Conservation (phyloP, 2,888 invertebrate genomes). For the Galeruca laticollis region DNA sequence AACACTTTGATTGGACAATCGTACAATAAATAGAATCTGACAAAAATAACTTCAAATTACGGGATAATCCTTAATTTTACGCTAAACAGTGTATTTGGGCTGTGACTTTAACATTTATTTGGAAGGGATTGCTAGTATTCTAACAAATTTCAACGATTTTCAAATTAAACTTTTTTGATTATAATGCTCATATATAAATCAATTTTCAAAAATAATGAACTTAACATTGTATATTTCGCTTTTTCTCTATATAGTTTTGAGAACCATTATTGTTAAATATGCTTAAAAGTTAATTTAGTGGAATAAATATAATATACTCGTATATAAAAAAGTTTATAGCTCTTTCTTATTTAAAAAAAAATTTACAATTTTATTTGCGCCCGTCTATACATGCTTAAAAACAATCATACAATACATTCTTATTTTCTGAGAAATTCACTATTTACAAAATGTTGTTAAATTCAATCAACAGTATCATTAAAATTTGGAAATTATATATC, state of each 20-base stretch:
- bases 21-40: too few relatives aligned
- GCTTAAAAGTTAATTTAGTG: too few relatives aligned
- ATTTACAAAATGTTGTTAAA: neutral
- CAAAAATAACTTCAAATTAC: too few relatives aligned
- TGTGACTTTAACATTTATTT: too few relatives aligned
- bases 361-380: neutral
- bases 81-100: too few relatives aligned
- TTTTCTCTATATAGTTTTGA: neutral
- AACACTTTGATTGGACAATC: too few relatives aligned
- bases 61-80: too few relatives aligned
- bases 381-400: neutral
- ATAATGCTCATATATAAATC: too few relatives aligned
- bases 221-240: neutral
- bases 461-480: neutral
- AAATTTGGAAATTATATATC: neutral
- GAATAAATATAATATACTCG: too few relatives aligned
- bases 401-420: neutral
- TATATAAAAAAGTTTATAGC: slow-evolving; percentile 4
- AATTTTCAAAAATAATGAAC: neutral
- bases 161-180: too few relatives aligned
- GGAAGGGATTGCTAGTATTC: too few relatives aligned
- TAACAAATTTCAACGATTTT: too few relatives aligned
- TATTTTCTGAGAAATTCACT: neutral
- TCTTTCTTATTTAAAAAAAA: neutral
- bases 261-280: neutral